Conservation (phyloP, 2,888 invertebrate species). For the Lypha dubia region DNA sequence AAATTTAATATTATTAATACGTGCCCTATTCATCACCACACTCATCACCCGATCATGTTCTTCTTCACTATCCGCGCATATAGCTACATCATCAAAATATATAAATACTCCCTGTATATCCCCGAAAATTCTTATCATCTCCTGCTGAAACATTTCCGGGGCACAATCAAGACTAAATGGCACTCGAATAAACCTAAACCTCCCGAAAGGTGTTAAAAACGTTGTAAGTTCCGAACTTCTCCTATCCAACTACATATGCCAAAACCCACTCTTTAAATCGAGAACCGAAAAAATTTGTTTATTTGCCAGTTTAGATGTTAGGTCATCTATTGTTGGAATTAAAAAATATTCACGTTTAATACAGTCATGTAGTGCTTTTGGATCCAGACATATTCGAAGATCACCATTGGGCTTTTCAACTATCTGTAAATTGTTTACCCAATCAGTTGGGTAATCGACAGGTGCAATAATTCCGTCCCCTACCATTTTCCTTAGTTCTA, state of each 20-base stretch:
- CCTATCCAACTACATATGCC: background rate
- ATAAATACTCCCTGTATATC: background rate
- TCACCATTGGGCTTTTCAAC: too few relatives aligned
- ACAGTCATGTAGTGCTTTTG: too few relatives aligned
- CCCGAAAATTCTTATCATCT: background rate
- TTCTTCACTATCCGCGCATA: too few relatives aligned
- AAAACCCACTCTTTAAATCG: background rate
- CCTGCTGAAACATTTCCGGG: background rate
- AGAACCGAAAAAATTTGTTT: background rate
- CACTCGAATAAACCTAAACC: background rate
- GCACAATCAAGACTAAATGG: background rate
- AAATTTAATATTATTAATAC: background rate
- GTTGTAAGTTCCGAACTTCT: background rate
- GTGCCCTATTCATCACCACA: background rate
- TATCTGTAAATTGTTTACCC: background rate
- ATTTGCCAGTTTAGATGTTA: background rate
- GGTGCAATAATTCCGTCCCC: background rate
- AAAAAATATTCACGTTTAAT: background rate
- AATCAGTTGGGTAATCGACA: background rate
- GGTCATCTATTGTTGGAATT: background rate
- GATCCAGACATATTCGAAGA: too few relatives aligned
- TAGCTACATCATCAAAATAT: background rate
- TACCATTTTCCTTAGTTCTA: background rate
- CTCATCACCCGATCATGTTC: background rate
- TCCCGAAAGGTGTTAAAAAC: background rate